phyloP scores from a whole-genome alignment of 2,113 vertebrate species.

The Hiodon tergisus region DNA sequence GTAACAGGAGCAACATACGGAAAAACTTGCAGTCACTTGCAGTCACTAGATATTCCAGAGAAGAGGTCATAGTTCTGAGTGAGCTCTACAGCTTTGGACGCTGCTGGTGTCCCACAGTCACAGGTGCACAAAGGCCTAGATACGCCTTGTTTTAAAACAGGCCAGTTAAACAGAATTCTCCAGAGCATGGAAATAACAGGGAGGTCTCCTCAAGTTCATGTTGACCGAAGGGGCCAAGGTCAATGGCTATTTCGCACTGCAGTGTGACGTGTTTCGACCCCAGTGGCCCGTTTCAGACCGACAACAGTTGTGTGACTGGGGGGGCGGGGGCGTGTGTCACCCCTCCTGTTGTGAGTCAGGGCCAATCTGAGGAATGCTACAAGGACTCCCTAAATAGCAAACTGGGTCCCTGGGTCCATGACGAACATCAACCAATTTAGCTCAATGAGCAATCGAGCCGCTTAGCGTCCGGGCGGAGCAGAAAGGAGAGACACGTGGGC shows the following conservation, averaged over 20 bases:
- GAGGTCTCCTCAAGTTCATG: too few species aligned
- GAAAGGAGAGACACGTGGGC: neutral
- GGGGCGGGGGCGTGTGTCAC: neutral
- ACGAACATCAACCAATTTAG: neutral
- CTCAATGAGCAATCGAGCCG: neutral
- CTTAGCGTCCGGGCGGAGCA: neutral
- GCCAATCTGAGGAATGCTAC: neutral
- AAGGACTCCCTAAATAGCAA: slow-evolving; percentile 16
- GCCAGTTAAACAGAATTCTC: too few species aligned
- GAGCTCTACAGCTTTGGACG: too few species aligned
- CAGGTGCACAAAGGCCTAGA: too few species aligned
- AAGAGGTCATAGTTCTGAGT: too few species aligned
- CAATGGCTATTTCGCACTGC: too few species aligned
- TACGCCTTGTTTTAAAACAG: too few species aligned
- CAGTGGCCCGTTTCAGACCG: neutral
- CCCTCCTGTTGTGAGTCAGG: neutral
- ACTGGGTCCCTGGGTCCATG: neutral
- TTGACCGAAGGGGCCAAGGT: too few species aligned
- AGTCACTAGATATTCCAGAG: too few species aligned
- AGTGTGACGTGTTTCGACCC: neutral
- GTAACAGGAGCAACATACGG: neutral
- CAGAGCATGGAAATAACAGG: too few species aligned
- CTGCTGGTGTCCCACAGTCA: too few species aligned
- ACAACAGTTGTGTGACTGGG: neutral
- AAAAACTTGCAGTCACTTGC: neutral